Evolutionary conservation across 2,113 vertebrate genomes (phyloP), one percentile per base, ranked within the genome.

Genomic region (Globicephala melas): DNA sequence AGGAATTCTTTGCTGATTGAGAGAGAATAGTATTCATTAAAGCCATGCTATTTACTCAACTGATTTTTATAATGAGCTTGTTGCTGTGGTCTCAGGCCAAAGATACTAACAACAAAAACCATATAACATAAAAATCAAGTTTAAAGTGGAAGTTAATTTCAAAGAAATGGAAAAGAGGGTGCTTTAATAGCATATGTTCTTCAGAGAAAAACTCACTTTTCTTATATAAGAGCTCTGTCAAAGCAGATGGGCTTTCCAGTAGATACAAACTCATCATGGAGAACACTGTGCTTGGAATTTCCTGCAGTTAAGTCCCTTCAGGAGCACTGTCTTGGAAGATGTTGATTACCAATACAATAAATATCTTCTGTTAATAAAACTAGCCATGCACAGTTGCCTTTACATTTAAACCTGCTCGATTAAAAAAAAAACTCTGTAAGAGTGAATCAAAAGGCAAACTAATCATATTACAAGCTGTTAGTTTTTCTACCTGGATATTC

Each of bases 41-140:
- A 96, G 20, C 68, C 68, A 44, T 25, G 6, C 58, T 94, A 81
- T 81, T 91, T 80, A 65, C 18, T 2, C 62, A 58, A 68, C 31
- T 84, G 67, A 86, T 91, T 96, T 96, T 92, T 95, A 83, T 58
- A 97, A 96, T 36, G 44, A 96, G 77, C 41, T 83, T 85, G 65
- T 33, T 68, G 74, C 28, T 79, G 50, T 93, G 33, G 28, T 88
- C 88, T 88, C 62, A 81, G 83, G 38, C 17, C 82, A 91, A 93
- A 94, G 74, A 77, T 26, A 95, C 77, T 83, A 68, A 85, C 80
- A 94, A 79, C 55, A 79, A 53, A 93, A 91, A 28, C 18, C 23
- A 5, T 53, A 12, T 38, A 94, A 81, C 44, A 85, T 67, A 90
- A 88, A 92, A 93, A 68, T 8, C 41, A 95, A 81, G 23, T 50